These are phyloP conservation scores for Hartigia nigra DNA, from an alignment of 2,888 invertebrate species.

Conservation along the genomic window DNA sequence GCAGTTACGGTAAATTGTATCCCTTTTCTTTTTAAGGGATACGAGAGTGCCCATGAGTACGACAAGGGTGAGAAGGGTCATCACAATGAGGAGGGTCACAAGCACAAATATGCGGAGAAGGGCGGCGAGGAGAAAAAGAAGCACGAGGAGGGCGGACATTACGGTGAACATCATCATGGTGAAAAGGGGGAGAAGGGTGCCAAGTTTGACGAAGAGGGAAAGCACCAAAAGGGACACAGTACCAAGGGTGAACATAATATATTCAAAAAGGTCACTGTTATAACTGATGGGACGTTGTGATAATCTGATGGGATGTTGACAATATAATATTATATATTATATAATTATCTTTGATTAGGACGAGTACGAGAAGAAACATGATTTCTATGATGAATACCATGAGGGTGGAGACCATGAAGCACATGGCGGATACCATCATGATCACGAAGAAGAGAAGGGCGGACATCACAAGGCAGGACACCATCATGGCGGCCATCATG, in stretches of 20 bases:
- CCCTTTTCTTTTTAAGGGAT: slow-evolving; percentile 41
- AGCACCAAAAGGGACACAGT: slow-evolving; percentile 79
- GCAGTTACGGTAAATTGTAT: too few relatives aligned
- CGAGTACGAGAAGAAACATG: slow-evolving; percentile 80
- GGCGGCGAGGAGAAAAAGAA: slow-evolving; percentile 73
- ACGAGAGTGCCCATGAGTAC: slow-evolving; percentile 71
- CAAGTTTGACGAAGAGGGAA: slow-evolving; percentile 74
- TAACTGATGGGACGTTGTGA: slow-evolving; percentile 2
- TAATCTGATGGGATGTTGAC: neutral
- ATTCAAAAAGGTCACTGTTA: slow-evolving; percentile 71
- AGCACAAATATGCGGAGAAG: slow-evolving; percentile 74
- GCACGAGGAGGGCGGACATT: slow-evolving; percentile 74
- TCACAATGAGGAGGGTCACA: slow-evolving; percentile 75
- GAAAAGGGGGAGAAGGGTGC: slow-evolving; percentile 76
- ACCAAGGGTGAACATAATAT: slow-evolving; percentile 81
- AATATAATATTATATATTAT: slow-evolving; percentile 4
- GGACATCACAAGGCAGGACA: slow-evolving; percentile 69
- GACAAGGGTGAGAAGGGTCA: slow-evolving; percentile 75
- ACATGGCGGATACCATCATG: slow-evolving; percentile 72
- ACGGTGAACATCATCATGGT: slow-evolving; percentile 74
- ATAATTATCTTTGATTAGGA: slow-evolving; percentile 64
- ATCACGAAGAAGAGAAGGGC: slow-evolving; percentile 69
- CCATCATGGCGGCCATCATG: slow-evolving; percentile 57
- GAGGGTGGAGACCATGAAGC: slow-evolving; percentile 76
- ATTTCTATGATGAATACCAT: slow-evolving; percentile 80